phyloP scores from a whole-genome alignment of 2,113 vertebrate species.

The Arvicanthis niloticus region DNA sequence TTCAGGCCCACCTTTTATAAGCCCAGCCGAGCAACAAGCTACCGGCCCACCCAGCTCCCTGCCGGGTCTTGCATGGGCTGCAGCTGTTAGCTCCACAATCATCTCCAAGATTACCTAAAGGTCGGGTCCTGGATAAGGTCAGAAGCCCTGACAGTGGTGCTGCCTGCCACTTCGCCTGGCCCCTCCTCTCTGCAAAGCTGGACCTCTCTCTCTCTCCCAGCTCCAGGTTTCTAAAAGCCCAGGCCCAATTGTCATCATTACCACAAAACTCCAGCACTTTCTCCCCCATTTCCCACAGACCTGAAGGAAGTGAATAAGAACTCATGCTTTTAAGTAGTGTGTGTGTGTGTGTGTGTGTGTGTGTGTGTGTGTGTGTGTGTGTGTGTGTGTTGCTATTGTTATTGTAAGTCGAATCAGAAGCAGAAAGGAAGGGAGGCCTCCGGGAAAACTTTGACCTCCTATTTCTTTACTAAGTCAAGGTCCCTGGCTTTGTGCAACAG shows the following conservation, averaged over 20 bases:
- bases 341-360: conserved; percentile 13
- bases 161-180: neutral
- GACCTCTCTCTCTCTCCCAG: neutral
- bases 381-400: conserved; percentile 54
- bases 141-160: neutral
- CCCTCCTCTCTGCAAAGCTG: neutral
- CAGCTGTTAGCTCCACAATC: neutral
- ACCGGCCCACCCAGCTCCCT: neutral
- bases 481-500: neutral
- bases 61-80: neutral
- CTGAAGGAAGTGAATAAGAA: conserved; percentile 71
- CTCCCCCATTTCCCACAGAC: neutral
- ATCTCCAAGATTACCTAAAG: neutral
- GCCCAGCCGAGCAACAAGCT: neutral
- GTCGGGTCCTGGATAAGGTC: neutral
- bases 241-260: neutral
- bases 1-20: neutral
- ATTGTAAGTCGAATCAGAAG: conserved; percentile 70
- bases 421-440: conserved; percentile 68
- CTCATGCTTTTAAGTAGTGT: conserved; percentile 50
- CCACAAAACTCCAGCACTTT: neutral
- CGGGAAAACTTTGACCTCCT: conserved; percentile 46
- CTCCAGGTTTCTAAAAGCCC: neutral
- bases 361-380: neutral
- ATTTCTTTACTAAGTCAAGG: conserved; percentile 47